phyloP scores from a whole-genome alignment of 1,140 invertebrate genomes.

The Leptoteleia sp. region DNA sequence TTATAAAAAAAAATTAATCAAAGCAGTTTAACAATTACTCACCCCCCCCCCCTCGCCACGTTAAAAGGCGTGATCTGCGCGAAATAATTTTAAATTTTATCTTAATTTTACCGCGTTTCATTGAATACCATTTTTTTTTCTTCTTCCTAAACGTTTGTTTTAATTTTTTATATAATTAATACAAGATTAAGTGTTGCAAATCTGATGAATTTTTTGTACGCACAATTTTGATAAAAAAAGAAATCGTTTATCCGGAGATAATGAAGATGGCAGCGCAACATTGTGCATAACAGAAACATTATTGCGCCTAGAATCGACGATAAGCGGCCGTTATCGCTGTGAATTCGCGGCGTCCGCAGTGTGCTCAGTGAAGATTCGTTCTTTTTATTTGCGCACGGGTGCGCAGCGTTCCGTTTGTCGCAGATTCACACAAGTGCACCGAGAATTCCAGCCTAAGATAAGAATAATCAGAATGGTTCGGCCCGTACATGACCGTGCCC shows the following conservation, averaged over 20 bases:
- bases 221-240: too few species aligned
- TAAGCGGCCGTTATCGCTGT: conserved; percentile 3
- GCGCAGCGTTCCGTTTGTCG: not conserved
- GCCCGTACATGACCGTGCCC: not conserved
- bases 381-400: conserved; percentile 7
- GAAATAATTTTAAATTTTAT: too few species aligned
- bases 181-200: too few species aligned
- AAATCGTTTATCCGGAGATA: conserved; percentile 9
- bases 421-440: not conserved
- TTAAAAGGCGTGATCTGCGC: too few species aligned
- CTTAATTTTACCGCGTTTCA: too few species aligned
- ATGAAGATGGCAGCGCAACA: conserved; percentile 3
- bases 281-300: conserved; percentile 16
- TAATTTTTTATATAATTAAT: too few species aligned
- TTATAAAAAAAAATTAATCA: too few species aligned
- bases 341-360: not conserved
- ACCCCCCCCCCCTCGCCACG: too few species aligned
- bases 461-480: conserved; percentile 14
- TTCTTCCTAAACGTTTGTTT: too few species aligned
- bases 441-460: conserved; percentile 6
- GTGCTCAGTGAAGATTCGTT: conserved; percentile 1
- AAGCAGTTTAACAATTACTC: too few species aligned
- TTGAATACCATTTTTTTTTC: too few species aligned
- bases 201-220: too few species aligned
- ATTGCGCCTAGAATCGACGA: conserved; percentile 1